These are phyloP conservation scores for Cyphomyrus plagiostoma DNA, from an alignment of 2,113 vertebrate species.

Conservation along the genomic window DNA sequence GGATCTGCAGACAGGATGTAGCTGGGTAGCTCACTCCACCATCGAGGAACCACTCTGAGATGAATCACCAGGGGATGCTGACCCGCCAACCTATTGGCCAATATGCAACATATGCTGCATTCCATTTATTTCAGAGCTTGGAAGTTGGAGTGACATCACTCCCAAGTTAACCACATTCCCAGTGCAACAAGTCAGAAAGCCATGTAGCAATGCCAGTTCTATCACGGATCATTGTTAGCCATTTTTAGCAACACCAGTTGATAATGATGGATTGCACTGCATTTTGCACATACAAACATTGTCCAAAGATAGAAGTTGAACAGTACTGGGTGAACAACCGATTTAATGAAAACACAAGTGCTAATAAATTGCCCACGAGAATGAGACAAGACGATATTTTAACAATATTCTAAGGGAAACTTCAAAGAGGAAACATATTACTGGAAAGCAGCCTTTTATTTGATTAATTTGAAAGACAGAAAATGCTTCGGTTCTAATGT, in stretches of 20 bases:
- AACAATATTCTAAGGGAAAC: no score
- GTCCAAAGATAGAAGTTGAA: background rate
- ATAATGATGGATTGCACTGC: background rate
- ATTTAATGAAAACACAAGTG: background rate
- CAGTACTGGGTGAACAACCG: background rate
- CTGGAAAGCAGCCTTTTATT: no score
- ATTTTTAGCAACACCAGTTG: background rate
- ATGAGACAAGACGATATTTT: no score
- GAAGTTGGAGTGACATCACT: background rate
- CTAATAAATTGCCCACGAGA: no score
- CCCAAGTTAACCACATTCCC: background rate
- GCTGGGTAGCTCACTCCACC: background rate
- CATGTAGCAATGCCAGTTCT: background rate
- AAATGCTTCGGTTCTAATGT: no score
- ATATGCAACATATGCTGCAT: background rate
- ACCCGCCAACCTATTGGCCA: background rate
- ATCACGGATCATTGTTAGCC: background rate
- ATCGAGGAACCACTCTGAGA: background rate
- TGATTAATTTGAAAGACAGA: no score
- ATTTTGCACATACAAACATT: background rate
- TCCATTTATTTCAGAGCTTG: background rate
- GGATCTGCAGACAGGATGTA: background rate
- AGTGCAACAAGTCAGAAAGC: background rate
- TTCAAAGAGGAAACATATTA: no score
- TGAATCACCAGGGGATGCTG: background rate